These are phyloP conservation scores for Mystacornis crossleyi DNA, from an alignment of 2,113 vertebrate species.

Conservation along the genomic window DNA sequence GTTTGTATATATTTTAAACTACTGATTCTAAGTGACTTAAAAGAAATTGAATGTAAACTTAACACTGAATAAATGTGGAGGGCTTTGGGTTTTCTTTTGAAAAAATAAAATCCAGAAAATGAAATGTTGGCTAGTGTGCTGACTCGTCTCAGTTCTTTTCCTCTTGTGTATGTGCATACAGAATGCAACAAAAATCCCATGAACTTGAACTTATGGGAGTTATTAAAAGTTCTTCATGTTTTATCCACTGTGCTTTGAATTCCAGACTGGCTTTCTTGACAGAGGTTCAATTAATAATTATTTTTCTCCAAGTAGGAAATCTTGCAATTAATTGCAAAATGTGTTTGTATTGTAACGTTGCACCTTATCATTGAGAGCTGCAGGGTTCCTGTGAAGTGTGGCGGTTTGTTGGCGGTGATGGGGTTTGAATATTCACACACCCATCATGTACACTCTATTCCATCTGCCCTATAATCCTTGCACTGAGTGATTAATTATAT, in stretches of 20 bases:
- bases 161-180: background rate
- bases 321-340: background rate
- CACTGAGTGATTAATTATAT: background rate
- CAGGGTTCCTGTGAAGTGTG: background rate
- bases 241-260: background rate
- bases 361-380: background rate
- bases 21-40: constrained; percentile 51
- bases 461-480: background rate
- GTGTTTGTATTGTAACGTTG: background rate
- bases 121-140: background rate
- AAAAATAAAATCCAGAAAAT: constrained; percentile 27
- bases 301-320: background rate
- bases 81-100: background rate
- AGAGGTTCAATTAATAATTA: background rate
- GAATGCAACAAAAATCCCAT: background rate
- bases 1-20: constrained; percentile 34
- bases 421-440: background rate
- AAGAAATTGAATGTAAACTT: constrained; percentile 28
- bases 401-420: background rate
- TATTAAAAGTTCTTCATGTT: background rate
- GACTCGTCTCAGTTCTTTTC: background rate
- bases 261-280: background rate
- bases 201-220: background rate
- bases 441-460: background rate
- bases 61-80: constrained; percentile 17